Conservation (phyloP, 2,797 vertebrate species). For the Acropternis orthonyx region DNA sequence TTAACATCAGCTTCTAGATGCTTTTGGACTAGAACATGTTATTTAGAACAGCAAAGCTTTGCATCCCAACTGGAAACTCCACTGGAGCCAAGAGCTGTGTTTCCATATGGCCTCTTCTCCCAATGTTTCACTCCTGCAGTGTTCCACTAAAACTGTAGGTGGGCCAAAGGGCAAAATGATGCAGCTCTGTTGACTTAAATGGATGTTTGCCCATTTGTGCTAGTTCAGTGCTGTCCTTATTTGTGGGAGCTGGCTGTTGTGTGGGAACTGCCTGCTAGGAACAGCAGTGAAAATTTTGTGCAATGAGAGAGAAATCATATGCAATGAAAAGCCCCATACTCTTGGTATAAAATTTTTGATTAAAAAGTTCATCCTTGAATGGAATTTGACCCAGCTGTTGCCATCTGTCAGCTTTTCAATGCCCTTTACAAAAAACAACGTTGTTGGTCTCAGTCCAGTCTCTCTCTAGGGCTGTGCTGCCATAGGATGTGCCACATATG, state of each 20-base stretch:
- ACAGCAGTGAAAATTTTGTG: not conserved
- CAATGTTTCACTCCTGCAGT: not conserved
- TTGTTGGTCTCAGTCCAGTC: not conserved
- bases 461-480: not conserved
- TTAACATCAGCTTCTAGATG: not conserved
- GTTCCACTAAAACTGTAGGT: fast-evolving
- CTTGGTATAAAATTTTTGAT: not conserved
- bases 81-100: not conserved
- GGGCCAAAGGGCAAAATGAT: not conserved
- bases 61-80: not conserved
- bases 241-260: not conserved
- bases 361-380: not conserved
- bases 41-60: not conserved
- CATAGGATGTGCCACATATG: not conserved
- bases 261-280: not conserved
- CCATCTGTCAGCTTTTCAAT: not conserved
- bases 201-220: not conserved
- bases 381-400: not conserved
- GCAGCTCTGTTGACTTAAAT: not conserved
- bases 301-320: not conserved
- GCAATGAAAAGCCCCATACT: not conserved
- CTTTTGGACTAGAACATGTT: not conserved
- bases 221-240: not conserved
- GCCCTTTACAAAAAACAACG: not conserved
- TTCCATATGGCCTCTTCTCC: not conserved